Evolutionary conservation across 2,888 invertebrate genomes (phyloP), one percentile per base, ranked within the genome.

Genomic region (Watsonalla binaria): DNA sequence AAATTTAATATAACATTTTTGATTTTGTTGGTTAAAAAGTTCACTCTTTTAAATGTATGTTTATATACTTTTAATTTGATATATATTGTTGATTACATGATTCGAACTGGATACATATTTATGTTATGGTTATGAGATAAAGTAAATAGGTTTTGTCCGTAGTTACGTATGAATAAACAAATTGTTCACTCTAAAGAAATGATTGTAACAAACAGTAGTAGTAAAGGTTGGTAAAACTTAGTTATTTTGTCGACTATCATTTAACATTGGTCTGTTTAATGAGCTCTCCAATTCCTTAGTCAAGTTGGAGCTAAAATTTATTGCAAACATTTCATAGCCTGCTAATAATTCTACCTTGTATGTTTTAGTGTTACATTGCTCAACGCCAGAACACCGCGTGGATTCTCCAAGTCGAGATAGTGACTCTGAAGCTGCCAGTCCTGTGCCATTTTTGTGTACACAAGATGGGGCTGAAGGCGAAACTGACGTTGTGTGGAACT

Each of bases 401-500:
- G 84, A 86, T 34, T 90, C 90, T 1, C 88, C 91, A 7, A 84
- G 86, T 6, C 76, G 84, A 54, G 90, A 90, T 51, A 90, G 88
- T 65, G 89, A 83, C 58, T 90, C 90, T 0, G 90, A 89, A 50
- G 78, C 84, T 11, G 82, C 82, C 0, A 90, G 90, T 59, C 91
- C 91, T 5, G 89, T 91, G 0, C 90, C 89, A 7, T 91, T 91
- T 69, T 59, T 88, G 8, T 91, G 90, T 60, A 91, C 91, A 1
- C 91, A 91, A 75, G 91, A 91, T 76, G 91, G 90, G 9, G 78
- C 84, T 2, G 88, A 89, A 59, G 91, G 90, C 4, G 86, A 86
- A 70, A 87, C 85, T 13, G 90, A 91, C 66, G 91, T 91, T 13
- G 81, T 91, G 9, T 91, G 91, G 91, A 91, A 91, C 62, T 90